Evolutionary conservation across 2,113 vertebrate genomes (phyloP).

Genomic region (human): DNA sequence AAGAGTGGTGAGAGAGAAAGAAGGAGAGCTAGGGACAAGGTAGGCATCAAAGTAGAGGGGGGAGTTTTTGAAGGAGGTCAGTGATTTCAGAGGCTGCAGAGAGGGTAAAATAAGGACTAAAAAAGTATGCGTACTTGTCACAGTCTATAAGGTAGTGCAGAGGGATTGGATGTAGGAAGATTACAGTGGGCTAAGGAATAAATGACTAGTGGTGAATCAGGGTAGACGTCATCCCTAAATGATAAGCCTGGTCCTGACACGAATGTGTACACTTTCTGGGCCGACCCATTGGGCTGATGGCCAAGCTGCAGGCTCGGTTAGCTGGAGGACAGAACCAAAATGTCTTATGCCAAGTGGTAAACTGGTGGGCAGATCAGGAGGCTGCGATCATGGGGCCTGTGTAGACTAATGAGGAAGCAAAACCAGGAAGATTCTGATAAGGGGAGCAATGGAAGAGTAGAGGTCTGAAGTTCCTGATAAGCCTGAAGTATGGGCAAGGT

Average conservation of each 20-base stretch:
- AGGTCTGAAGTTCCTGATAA: neutral
- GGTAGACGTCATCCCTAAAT: neutral
- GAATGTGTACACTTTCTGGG: neutral
- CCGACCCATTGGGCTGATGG: neutral
- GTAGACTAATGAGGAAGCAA: neutral
- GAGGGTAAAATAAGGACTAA: neutral
- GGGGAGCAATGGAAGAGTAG: neutral
- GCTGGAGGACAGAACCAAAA: neutral
- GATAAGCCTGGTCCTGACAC: neutral
- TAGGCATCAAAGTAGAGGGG: neutral
- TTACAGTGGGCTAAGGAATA: neutral
- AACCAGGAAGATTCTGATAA: neutral
- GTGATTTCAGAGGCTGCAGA: neutral
- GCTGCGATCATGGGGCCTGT: neutral
- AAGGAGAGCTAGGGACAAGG: neutral
- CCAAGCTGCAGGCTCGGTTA: neutral
- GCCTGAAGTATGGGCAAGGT: neutral
- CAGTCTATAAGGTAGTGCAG: neutral
- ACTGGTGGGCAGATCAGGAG: neutral
- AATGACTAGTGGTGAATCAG: neutral
- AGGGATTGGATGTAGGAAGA: neutral
- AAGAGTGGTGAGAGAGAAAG: neutral
- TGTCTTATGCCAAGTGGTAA: neutral
- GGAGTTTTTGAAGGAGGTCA: neutral
- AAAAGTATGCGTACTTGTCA: neutral